Evolutionary conservation across 2,888 invertebrate species (phyloP).

Genomic region (Lymantria monacha): DNA sequence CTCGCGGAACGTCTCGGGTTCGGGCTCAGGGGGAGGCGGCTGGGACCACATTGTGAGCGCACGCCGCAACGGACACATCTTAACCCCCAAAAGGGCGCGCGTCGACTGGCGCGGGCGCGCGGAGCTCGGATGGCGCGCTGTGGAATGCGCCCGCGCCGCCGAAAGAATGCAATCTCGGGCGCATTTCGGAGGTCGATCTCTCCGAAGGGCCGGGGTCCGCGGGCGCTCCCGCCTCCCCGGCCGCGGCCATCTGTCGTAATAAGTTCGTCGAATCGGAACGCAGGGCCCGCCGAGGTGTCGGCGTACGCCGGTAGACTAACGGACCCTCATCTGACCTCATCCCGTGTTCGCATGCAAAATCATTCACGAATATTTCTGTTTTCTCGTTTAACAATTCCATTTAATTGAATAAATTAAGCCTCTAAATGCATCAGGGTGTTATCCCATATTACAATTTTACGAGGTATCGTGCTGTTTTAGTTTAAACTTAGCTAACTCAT

Average conservation of each 20-base stretch:
- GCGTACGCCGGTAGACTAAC: slow-evolving; percentile 59
- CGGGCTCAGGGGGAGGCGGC: slow-evolving; percentile 71
- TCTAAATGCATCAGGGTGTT: neutral
- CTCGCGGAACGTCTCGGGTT: slow-evolving; percentile 55
- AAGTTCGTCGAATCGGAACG: slow-evolving; percentile 80
- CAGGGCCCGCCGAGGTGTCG: slow-evolving; percentile 67
- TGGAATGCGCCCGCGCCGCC: slow-evolving; percentile 82
- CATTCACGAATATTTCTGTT: slow-evolving; percentile 44
- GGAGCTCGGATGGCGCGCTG: slow-evolving; percentile 76
- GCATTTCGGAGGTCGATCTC: slow-evolving; percentile 83
- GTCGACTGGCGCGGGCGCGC: slow-evolving; percentile 78
- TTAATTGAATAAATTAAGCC: slow-evolving; percentile 14
- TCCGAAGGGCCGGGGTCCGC: slow-evolving; percentile 72
- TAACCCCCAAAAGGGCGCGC: slow-evolving; percentile 82
- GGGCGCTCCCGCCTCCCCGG: slow-evolving; percentile 73
- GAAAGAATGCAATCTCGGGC: slow-evolving; percentile 83
- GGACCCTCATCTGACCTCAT: slow-evolving; percentile 63
- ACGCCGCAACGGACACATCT: slow-evolving; percentile 80
- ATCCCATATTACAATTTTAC: slow-evolving; percentile 6
- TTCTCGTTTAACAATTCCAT: slow-evolving; percentile 18
- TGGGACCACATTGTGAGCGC: slow-evolving; percentile 81
- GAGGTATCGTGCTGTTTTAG: slow-evolving; percentile 6
- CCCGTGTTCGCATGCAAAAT: slow-evolving; percentile 65
- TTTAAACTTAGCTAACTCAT: slow-evolving; percentile 2
- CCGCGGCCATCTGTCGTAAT: slow-evolving; percentile 80